These are phyloP conservation scores for Tenebrio molitor DNA, from an alignment of 1,140 invertebrate species.

Conservation along the genomic window DNA sequence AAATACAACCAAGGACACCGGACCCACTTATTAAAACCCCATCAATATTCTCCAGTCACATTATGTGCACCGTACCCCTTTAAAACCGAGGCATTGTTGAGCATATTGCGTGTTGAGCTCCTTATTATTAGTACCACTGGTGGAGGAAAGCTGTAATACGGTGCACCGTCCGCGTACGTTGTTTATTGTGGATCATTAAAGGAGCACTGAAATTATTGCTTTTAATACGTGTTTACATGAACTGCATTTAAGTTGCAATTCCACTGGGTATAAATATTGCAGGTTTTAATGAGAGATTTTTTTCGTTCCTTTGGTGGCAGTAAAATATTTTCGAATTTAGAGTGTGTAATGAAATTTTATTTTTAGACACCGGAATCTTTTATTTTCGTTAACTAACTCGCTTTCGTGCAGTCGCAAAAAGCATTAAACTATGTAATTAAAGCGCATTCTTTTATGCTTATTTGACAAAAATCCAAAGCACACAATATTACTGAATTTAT, in stretches of 20 bases:
- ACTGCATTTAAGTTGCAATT: slow-evolving; percentile 50
- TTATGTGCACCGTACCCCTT: slow-evolving; percentile 28
- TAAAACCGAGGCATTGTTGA: slow-evolving; percentile 22
- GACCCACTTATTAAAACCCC: slow-evolving; percentile 32
- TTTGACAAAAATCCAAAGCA: slow-evolving; percentile 42
- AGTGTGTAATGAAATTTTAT: slow-evolving; percentile 45
- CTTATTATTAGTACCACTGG: slow-evolving; percentile 19
- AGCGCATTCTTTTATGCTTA: slow-evolving; percentile 40
- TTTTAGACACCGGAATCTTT: slow-evolving; percentile 27
- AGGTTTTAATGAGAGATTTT: slow-evolving; percentile 50
- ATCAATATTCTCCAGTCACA: slow-evolving; percentile 39
- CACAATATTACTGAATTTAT: slow-evolving; percentile 1
- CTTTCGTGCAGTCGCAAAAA: slow-evolving; percentile 41
- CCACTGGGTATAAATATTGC: slow-evolving; percentile 42
- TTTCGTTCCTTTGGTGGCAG: slow-evolving; percentile 17
- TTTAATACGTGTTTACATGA: slow-evolving; percentile 55
- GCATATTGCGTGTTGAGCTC: slow-evolving; percentile 28
- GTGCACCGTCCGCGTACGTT: slow-evolving; percentile 43
- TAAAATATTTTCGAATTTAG: slow-evolving; percentile 44
- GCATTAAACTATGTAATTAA: slow-evolving; percentile 46
- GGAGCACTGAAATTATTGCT: slow-evolving; percentile 47
- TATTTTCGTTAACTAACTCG: slow-evolving; percentile 24
- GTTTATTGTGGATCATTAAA: slow-evolving; percentile 51
- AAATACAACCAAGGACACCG: slow-evolving; percentile 10
- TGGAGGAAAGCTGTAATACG: slow-evolving; percentile 16